Evolutionary conservation across 2,113 vertebrate species (phyloP), one percentile per base, ranked within the genome.

Genomic region (Leptobrachium leishanense): DNA sequence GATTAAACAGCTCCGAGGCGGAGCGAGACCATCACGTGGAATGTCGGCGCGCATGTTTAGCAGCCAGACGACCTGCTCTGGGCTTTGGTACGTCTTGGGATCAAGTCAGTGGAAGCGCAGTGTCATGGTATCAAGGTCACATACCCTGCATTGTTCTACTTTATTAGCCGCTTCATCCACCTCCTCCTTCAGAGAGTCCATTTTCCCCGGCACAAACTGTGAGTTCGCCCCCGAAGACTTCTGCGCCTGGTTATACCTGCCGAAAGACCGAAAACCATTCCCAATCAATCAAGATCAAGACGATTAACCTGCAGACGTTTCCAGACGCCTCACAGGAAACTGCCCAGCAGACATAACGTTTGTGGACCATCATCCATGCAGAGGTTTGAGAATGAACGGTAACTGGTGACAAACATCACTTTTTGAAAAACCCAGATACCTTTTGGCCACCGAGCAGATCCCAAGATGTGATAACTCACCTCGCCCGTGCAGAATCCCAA

Each of bases 111-210:
- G 20, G 20, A 31, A 31, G 20, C 20, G 20, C 20, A 31, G 20
- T 31, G 20, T 31, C 20, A 31, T 31, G 20, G 20, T 31, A 31
- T 31, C 20, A 31, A 31, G 20, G 20, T 15, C 13, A 65, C 15
- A 46, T 88, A 99, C 98, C 95, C 98, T 99, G 94, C 98, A 99
- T 64, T 96, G 95, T 72, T 99, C 98, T 68, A 99, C 95, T 95
- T 99, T 99, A 85, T 98, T 98, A 84, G 94, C 95, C 85, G 98
- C 95, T 89, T 99, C 98, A 73, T 99, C 98, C 95, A 99, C 92
- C 86, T 99, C 98, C 84, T 99, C 98, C 83, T 98, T 98, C 6
- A 99, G 92, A 13, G 95, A 94, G 79, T 99, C 98, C 84, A 97
- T 94, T 87, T 99, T 99, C 15, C 96, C 97, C 41, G 97, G 96